Conservation (phyloP, 2,888 invertebrate species). For the Dynastes tityus region DNA sequence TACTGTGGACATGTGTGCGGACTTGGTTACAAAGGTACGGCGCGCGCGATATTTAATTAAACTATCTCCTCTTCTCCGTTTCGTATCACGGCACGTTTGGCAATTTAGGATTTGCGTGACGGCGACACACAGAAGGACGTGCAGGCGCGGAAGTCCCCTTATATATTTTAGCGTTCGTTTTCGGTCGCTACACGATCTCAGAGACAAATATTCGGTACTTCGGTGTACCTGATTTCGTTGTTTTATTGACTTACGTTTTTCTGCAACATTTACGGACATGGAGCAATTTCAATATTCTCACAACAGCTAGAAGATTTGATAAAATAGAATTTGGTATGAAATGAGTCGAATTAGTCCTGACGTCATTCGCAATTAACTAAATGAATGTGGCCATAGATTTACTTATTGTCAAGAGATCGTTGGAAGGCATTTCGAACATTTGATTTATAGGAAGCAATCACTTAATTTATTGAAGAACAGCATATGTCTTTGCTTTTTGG, state of each 20-base stretch:
- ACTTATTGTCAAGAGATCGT: too few relatives aligned
- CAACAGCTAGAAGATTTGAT: too few relatives aligned
- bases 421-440: too few relatives aligned
- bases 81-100: conserved; percentile 31
- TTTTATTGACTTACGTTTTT: background rate
- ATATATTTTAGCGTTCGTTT: conserved; percentile 25
- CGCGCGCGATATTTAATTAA: conserved; percentile 44
- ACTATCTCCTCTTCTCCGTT: conserved; percentile 28
- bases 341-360: too few relatives aligned
- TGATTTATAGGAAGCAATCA: too few relatives aligned
- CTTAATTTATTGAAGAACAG: too few relatives aligned
- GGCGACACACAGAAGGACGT: conserved; percentile 2
- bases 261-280: too few relatives aligned
- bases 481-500: too few relatives aligned
- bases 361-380: too few relatives aligned
- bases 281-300: too few relatives aligned
- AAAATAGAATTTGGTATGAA: too few relatives aligned
- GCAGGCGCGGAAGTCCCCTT: conserved; percentile 11
- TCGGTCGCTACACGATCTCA: conserved; percentile 12
- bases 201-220: background rate
- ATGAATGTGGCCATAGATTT: too few relatives aligned
- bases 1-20: conserved; percentile 10
- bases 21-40: conserved; percentile 38
- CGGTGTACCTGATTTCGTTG: conserved; percentile 4
- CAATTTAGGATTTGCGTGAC: conserved; percentile 39